Evolutionary conservation across 30 jellyfish, hydroid and myxozoan genomes (phyloP).

Genomic region (Cassiopea andromeda): DNA sequence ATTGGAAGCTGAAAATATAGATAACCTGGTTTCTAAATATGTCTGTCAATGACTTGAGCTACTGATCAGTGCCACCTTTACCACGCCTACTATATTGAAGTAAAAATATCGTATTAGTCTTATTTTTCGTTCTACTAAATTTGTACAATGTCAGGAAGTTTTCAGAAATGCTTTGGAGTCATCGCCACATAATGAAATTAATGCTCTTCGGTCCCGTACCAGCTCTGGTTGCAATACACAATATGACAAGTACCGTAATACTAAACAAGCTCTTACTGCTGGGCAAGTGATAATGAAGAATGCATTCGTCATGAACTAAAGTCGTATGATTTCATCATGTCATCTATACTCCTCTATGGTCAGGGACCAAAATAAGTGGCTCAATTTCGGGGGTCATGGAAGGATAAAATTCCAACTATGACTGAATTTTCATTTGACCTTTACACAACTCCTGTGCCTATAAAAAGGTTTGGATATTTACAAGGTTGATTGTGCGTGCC

Average conservation of each 20-base stretch:
- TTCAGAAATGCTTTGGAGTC: background rate
- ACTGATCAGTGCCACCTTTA: background rate
- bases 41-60: background rate
- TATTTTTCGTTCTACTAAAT: background rate
- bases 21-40: too few species aligned
- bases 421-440: too few species aligned
- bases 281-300: background rate
- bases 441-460: too few species aligned
- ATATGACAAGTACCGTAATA: background rate
- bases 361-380: too few species aligned
- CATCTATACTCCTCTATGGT: background rate
- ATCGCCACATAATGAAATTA: background rate
- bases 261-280: background rate
- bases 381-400: too few species aligned
- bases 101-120: background rate
- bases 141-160: background rate
- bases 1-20: too few species aligned
- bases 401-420: too few species aligned
- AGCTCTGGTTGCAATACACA: background rate
- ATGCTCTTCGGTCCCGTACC: background rate
- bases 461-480: too few species aligned
- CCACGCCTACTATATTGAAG: background rate
- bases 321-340: background rate
- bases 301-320: background rate
- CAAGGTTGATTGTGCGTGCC: too few species aligned